Conservation (phyloP, 2,797 vertebrate species). For the Sebastes iracundus region DNA sequence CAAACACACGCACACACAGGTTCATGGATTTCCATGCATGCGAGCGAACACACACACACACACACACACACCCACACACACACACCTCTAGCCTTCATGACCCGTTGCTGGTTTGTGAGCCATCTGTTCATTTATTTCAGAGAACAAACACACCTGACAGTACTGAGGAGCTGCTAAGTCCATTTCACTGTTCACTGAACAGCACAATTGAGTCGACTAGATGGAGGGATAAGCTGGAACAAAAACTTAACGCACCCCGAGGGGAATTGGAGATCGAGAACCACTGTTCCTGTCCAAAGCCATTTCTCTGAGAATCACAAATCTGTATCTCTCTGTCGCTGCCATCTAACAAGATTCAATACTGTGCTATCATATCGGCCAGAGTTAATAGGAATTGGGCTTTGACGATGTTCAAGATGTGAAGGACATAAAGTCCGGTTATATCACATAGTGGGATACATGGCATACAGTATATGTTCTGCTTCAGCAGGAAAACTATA, state of each 20-base stretch:
- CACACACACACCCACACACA: slow-evolving; percentile 1
- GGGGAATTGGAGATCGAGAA: slow-evolving; percentile 74
- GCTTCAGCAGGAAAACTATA: neutral
- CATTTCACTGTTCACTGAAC: slow-evolving; percentile 84
- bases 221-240: slow-evolving; percentile 82
- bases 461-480: neutral
- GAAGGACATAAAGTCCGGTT: slow-evolving; percentile 25
- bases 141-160: slow-evolving; percentile 82
- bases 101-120: slow-evolving; percentile 66
- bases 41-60: neutral
- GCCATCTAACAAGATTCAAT: slow-evolving; percentile 68
- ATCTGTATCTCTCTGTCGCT: slow-evolving; percentile 65
- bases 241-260: slow-evolving; percentile 75
- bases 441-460: neutral
- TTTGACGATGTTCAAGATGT: slow-evolving; percentile 24
- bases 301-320: slow-evolving; percentile 77
- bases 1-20: neutral
- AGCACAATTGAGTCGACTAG: slow-evolving; percentile 80
- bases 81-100: slow-evolving; percentile 47
- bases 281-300: slow-evolving; percentile 77
- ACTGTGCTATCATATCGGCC: slow-evolving; percentile 27
- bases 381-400: slow-evolving; percentile 54
- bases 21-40: slow-evolving; percentile 21
- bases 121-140: slow-evolving; percentile 82
- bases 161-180: slow-evolving; percentile 80